Base-by-base conservation (phyloP, 2,113 vertebrate genomes). In the Oreotrochilus melanogaster region DNA sequence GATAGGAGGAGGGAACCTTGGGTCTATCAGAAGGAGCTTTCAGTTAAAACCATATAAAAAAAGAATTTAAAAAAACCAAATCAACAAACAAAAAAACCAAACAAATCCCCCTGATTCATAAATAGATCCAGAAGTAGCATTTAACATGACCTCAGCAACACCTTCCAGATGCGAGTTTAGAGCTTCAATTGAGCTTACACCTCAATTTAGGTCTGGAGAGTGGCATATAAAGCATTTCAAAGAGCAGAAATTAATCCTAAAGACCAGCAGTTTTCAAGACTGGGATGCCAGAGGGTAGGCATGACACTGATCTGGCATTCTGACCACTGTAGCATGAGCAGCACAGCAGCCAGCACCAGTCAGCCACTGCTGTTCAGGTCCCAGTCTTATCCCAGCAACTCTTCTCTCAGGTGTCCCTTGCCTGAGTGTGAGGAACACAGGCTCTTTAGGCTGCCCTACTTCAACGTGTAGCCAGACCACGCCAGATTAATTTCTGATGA, bases 1-100 rank as follows among this genome's bases (percentile, higher is more conserved):
- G 58, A 48, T 60, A 90, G 58, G 11, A 92, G 23, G 27, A 88
- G 48, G 57, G 82, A 92, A 81, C 53, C 48, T 84, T 67, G 75
- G 79, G 82, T 95, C 85, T 92, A 22, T 80, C 67, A 93, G 89
- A 83, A 86, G 78, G 54, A 79, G 17, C 61, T 86, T 85, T 84
- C 15, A 43, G 87, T 91, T 42, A 60, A 80, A 90, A 75, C 14
- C 19, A 15, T 33, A 27, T 48, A 31, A 70, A 93, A 67, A 19
- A 16, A 39, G 33, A 57, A 30, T 42, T 62, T 24, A n/a, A 35
- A 12, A 42, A 51, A 21, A 10, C 7, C 14, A 43, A 43, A 43
- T 15, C 17, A 47, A 47, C 45, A 28, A 24, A 42, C 45, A 66
- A 35, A 21, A 30, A 51, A 83, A 64, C 7, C 3, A 1, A 86